phyloP scores from a whole-genome alignment of 2,888 invertebrate genomes.

The Thecocarcelia acutangulata region DNA sequence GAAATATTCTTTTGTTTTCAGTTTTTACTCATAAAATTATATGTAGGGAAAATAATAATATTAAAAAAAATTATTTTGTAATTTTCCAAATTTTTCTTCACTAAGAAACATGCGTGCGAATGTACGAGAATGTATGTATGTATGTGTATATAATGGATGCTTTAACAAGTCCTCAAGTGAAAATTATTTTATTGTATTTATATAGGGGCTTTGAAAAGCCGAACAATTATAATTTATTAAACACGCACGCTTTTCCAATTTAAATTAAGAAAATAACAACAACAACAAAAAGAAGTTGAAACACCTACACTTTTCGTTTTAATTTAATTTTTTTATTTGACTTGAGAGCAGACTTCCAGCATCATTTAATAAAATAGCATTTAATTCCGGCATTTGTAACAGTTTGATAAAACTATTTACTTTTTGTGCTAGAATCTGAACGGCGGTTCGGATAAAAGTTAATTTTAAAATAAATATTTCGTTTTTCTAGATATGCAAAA shows the following conservation, averaged over 20 bases:
- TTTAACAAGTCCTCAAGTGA: neutral
- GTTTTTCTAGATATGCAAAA: no score
- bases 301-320: slow-evolving; percentile 57
- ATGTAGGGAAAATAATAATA: no score
- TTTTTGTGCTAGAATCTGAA: neutral
- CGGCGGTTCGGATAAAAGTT: no score
- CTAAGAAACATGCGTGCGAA: neutral
- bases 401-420: slow-evolving; percentile 4
- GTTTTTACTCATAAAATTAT: no score
- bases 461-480: no score
- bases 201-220: slow-evolving; percentile 28
- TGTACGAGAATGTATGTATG: no score
- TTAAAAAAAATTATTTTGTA: no score
- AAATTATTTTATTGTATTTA: neutral
- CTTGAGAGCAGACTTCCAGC: slow-evolving; percentile 1
- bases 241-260: slow-evolving; percentile 59
- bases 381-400: neutral
- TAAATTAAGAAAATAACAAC: slow-evolving; percentile 44
- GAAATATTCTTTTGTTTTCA: no score
- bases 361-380: slow-evolving; percentile 10
- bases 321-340: slow-evolving; percentile 44
- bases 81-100: no score
- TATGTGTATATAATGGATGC: no score
- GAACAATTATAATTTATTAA: slow-evolving; percentile 12
- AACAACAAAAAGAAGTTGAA: slow-evolving; percentile 20